Evolutionary conservation across 92 coral and sea anemone genomes (phyloP), one percentile per base, ranked within the genome.

Genomic region (Parazoanthus swiftii): DNA sequence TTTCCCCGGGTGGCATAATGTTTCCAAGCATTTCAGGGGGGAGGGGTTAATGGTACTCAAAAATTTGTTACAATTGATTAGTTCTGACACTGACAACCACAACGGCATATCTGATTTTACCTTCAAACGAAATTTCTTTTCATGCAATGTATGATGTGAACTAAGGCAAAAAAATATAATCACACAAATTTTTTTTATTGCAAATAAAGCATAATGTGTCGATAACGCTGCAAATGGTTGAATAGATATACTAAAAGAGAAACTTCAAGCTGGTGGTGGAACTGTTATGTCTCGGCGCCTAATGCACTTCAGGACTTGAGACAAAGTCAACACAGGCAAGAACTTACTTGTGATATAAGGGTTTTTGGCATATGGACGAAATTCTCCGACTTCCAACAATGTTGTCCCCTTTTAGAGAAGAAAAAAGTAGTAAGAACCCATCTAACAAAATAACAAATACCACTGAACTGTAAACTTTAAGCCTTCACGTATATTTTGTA

Each of bases 321-420:
- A 37, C 16, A 39, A 4, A 51, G 58, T 51, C 58, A 8, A 51
- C 66, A 58, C 51, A 14, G 21, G 8, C 13, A 56, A 37, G 20
- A 25, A 82, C 99, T 91, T 89, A 97, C 99, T 88, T 68, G 94
- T 93, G 38, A 97, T 92, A 29, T 93, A 90, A 21, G 94, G 95
- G 73, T 92, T 92, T 77, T 88, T 90, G 29, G 95, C 93, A 86
- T 89, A 89, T 14, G 99, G 99, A 74, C 89, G 94, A 85, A 95
- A 97, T 26, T 94, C 96, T 74, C 98, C 99, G 8, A 92, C 88
- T 89, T 95, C 98, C 8, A 95, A 76, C 59, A 98, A 91, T 20
- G 87, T 90, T 25, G 99, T 95, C 8, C 95, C 99, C 99, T 96
- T 56, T 33, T 74, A 81, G 20, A 25, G 81, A 85, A 84, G 74